Evolutionary conservation across 2,797 vertebrate genomes (phyloP), one percentile per base, ranked within the genome.

Genomic region (Huso huso): DNA sequence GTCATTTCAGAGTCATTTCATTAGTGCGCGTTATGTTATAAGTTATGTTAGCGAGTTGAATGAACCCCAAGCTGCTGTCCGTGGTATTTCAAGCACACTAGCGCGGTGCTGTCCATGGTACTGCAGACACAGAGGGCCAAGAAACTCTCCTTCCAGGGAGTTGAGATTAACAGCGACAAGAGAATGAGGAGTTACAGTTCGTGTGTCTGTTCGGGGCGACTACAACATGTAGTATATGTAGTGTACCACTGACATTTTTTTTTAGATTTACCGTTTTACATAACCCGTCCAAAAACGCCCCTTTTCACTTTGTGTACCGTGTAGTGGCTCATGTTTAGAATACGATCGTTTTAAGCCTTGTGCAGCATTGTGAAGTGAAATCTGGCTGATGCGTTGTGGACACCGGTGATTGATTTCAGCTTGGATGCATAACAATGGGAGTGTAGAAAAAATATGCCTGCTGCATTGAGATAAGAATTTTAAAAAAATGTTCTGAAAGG

Each of bases 401-500:
- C 85, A 85, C 84, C 85, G 74, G 84, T 90, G 90, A 91, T 86
- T 86, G 92, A 94, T 93, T 87, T 91, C 86, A 91, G 92, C 90
- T 82, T 76, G 82, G 86, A 83, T 78, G 81, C 82, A 85, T 91
- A 93, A 96, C 95, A 96, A 96, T 94, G 81, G 88, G 76, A 87
- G 83, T 75, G 83, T 83, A 76, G 85, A 85, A 88, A 88, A 90
- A 83, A 70, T 49, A 55, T 86, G 93, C 84, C 95, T 97, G 95
- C 88, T 88, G 90, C 86, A 87, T 83, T 87, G 86, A 86, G 93
- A 97, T 96, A 98, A 96, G 93, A 87, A 88, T 93, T 93, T 92
- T 93, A 93, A 93, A 93, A 94, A 95, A 94, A 94, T 95, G 94
- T 91, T 92, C 87, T 92, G 89, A 93, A 93, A 92, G 91, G 90